A percentile compares a stretch with the other conserved stretches of the same genome.
Evolutionary conservation across 2,113 vertebrate genomes (phyloP).

Genomic region (Tupaia tana): DNA sequence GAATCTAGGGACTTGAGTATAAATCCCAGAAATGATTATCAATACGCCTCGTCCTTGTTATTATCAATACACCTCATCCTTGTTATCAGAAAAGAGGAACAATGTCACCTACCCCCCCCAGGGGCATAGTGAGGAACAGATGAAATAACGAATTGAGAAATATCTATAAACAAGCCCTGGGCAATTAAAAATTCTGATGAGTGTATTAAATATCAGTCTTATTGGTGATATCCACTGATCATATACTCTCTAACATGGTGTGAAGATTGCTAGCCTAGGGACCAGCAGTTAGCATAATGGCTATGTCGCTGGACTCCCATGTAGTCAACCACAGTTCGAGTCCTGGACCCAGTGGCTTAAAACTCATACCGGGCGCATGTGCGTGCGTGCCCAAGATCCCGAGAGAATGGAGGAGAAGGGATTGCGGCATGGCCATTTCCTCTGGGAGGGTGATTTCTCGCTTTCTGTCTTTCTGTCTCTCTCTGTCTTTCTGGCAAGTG

Average conservation of each 20-base stretch:
- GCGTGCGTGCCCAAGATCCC: too few relatives aligned
- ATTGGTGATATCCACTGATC: not conserved
- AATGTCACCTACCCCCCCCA: accelerated
- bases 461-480: too few relatives aligned
- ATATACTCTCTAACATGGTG: not conserved
- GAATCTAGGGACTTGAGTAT: not conserved
- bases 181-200: not conserved
- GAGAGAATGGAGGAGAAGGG: too few relatives aligned
- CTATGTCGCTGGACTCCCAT: too few relatives aligned
- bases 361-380: too few relatives aligned
- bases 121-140: not conserved
- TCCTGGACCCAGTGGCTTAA: too few relatives aligned
- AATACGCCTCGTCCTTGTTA: not conserved
- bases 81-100: not conserved
- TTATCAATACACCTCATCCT: not conserved
- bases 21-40: not conserved
- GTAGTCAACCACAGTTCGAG: too few relatives aligned
- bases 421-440: too few relatives aligned
- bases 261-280: not conserved
- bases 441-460: too few relatives aligned
- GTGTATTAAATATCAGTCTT: not conserved
- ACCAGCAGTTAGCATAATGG: too few relatives aligned
- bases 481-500: too few relatives aligned
- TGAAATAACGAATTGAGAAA: not conserved
- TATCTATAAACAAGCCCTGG: not conserved